Evolutionary conservation across 2,113 vertebrate species (phyloP).

Genomic region (Pagrus major): DNA sequence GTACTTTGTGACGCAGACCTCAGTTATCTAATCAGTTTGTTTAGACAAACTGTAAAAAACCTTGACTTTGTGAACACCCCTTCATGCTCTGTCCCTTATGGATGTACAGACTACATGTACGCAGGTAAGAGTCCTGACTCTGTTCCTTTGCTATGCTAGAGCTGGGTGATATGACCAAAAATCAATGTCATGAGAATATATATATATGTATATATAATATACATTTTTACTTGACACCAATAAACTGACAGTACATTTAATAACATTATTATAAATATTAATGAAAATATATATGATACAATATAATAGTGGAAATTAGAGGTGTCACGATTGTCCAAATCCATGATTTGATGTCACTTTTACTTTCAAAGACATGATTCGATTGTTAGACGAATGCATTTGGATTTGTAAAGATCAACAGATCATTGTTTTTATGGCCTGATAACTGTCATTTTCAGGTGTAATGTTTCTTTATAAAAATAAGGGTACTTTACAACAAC

Average conservation of each 20-base stretch:
- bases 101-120: not conserved
- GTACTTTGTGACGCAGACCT: not conserved
- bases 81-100: slow-evolving; percentile 1
- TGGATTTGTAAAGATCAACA: too few relatives aligned
- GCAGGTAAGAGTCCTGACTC: slow-evolving; percentile 11
- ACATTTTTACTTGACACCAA: not conserved
- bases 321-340: too few relatives aligned
- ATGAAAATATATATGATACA: not conserved
- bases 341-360: too few relatives aligned
- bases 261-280: not conserved
- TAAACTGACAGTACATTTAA: not conserved
- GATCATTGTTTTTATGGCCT: too few relatives aligned
- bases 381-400: too few relatives aligned
- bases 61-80: slow-evolving; percentile 1
- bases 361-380: too few relatives aligned
- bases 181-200: not conserved
- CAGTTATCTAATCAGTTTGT: not conserved
- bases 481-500: too few relatives aligned
- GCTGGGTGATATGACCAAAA: not conserved
- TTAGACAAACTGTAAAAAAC: slow-evolving; percentile 2
- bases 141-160: not conserved
- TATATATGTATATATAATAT: too few relatives aligned
- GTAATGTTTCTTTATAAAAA: too few relatives aligned
- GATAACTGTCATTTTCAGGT: too few relatives aligned
- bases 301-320: not conserved